phyloP scores from a whole-genome alignment of 2,888 invertebrate species.

The Tuta absoluta region DNA sequence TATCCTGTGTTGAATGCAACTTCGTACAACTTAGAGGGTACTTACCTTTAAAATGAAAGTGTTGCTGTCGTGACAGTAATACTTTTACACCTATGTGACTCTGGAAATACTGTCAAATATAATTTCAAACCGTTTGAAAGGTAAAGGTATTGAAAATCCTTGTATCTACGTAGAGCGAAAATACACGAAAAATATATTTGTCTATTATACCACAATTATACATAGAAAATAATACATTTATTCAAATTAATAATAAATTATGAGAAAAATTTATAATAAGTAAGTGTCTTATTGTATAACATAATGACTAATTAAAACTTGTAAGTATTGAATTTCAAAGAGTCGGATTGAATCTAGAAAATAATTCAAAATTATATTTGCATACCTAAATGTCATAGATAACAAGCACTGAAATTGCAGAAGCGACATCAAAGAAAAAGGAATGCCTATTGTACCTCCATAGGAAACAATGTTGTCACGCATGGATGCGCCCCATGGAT shows the following conservation, averaged over 20 bases:
- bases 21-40: too few relatives aligned
- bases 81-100: too few relatives aligned
- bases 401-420: neutral
- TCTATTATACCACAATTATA: slow-evolving; percentile 74
- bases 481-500: slow-evolving; percentile 12
- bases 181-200: slow-evolving; percentile 56
- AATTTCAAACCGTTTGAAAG: too few relatives aligned
- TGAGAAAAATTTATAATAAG: neutral
- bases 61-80: neutral
- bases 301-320: neutral
- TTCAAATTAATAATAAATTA: slow-evolving; percentile 46
- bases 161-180: slow-evolving; percentile 45
- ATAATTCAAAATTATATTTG: neutral
- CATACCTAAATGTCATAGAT: neutral
- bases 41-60: neutral
- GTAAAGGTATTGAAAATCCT: slow-evolving; percentile 40
- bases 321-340: neutral
- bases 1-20: too few relatives aligned
- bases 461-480: slow-evolving; percentile 20
- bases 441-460: slow-evolving; percentile 16
- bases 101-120: too few relatives aligned
- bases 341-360: neutral
- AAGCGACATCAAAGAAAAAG: slow-evolving; percentile 23
- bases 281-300: slow-evolving; percentile 15
- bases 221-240: slow-evolving; percentile 50